These are phyloP conservation scores for Gortyna flavago DNA, from an alignment of 2,888 invertebrate species.

Conservation along the genomic window DNA sequence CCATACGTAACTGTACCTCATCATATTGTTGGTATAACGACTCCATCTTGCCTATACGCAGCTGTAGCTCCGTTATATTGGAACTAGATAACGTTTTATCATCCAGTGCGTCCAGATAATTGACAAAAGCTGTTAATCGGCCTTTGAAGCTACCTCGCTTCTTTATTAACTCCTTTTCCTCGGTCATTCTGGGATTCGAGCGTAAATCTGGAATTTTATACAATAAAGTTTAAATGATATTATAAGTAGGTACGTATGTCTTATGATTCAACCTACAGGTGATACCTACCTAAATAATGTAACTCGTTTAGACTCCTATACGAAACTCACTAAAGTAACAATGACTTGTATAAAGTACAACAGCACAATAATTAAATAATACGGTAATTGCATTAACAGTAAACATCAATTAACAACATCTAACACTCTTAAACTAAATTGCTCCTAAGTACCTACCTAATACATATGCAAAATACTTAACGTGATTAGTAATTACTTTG, in stretches of 20 bases:
- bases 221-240: not conserved
- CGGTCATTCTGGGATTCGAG: not conserved
- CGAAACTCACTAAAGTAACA: not conserved
- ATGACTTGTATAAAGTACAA: not conserved
- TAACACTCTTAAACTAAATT: no score
- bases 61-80: constrained; percentile 4
- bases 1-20: constrained; percentile 3
- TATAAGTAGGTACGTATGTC: no score
- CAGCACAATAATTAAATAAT: not conserved
- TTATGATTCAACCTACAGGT: no score
- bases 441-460: no score
- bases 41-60: constrained; percentile 5
- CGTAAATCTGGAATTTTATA: not conserved
- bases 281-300: no score
- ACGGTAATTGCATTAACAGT: not conserved
- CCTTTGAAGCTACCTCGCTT: constrained; percentile 13
- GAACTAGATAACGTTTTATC: constrained; percentile 3
- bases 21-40: constrained; percentile 9
- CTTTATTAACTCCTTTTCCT: constrained; percentile 8
- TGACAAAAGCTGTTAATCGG: constrained; percentile 3
- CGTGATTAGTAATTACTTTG: no score
- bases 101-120: constrained; percentile 1
- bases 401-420: not conserved
- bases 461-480: no score
- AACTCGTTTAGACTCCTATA: not conserved